A percentile compares a stretch with the other conserved stretches of the same genome.
Evolutionary conservation across 2,797 vertebrate genomes (phyloP).

Genomic region (Loriculus beryllinus): DNA sequence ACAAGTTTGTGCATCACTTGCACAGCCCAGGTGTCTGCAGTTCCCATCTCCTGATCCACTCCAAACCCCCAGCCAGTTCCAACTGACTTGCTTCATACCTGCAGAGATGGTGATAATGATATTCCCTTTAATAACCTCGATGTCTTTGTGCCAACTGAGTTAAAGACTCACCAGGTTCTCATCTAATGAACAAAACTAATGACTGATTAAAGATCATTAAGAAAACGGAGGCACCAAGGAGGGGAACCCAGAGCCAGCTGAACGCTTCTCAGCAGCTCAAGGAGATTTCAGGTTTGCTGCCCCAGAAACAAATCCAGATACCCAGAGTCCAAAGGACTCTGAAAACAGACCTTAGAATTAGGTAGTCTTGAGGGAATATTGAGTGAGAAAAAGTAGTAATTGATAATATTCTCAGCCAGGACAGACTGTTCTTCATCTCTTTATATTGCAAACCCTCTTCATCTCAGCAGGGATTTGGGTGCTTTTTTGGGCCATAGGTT

Average conservation of each 20-base stretch:
- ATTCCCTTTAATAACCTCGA: neutral
- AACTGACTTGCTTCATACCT: neutral
- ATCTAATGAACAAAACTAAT: slow-evolving; percentile 8
- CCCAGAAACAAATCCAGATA: neutral
- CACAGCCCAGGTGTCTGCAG: slow-evolving; percentile 65
- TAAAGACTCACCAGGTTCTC: slow-evolving; percentile 4
- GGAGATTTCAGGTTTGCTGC: neutral
- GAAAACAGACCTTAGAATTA: neutral
- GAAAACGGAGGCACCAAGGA: neutral
- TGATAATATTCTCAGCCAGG: neutral
- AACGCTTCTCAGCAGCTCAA: neutral
- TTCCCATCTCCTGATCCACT: neutral
- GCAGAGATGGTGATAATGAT: neutral
- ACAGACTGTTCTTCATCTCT: neutral
- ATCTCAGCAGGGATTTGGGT: neutral
- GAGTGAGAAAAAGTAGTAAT: neutral
- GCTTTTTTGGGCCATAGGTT: neutral
- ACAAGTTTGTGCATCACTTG: slow-evolving; percentile 16
- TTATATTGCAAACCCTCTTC: neutral
- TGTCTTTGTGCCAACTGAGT: neutral
- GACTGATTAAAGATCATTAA: slow-evolving; percentile 4
- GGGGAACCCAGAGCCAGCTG: neutral
- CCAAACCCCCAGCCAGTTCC: neutral
- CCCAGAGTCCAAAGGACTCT: neutral
- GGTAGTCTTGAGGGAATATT: neutral